phyloP scores from a whole-genome alignment of 92 coral and sea anemone species.

The Palythoa grandiflora region DNA sequence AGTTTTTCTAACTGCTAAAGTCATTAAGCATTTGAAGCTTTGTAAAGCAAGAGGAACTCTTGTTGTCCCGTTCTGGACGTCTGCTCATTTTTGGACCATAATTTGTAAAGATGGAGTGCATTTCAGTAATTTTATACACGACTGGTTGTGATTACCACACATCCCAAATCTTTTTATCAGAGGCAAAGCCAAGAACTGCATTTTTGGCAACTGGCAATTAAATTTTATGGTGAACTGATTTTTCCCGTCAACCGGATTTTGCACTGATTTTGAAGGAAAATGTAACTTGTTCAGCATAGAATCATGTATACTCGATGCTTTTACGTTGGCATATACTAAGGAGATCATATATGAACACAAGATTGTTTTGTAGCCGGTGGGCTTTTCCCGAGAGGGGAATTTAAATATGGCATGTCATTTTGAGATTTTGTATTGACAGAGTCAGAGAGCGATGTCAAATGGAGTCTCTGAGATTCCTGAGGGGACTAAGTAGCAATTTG shows the following conservation, averaged over 20 bases:
- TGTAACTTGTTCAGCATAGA: neutral
- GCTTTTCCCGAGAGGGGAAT: neutral
- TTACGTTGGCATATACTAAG: no score
- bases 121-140: constrained; percentile 47
- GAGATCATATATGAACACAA: no score
- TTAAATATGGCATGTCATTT: no score
- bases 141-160: constrained; percentile 47
- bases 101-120: constrained; percentile 63
- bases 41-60: constrained; percentile 55
- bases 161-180: constrained; percentile 30
- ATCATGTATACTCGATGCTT: neutral
- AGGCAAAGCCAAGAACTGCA: constrained; percentile 47
- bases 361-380: neutral
- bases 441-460: no score
- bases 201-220: constrained; percentile 53
- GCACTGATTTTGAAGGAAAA: constrained; percentile 14
- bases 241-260: constrained; percentile 40
- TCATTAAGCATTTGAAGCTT: constrained; percentile 35
- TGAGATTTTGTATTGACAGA: no score
- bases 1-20: constrained; percentile 21
- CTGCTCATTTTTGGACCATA: constrained; percentile 69
- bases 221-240: constrained; percentile 54
- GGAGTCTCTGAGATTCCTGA: no score
- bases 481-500: no score
- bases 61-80: constrained; percentile 66